Evolutionary conservation across 2,888 invertebrate species (phyloP).

Genomic region (Drosophila tripunctata): DNA sequence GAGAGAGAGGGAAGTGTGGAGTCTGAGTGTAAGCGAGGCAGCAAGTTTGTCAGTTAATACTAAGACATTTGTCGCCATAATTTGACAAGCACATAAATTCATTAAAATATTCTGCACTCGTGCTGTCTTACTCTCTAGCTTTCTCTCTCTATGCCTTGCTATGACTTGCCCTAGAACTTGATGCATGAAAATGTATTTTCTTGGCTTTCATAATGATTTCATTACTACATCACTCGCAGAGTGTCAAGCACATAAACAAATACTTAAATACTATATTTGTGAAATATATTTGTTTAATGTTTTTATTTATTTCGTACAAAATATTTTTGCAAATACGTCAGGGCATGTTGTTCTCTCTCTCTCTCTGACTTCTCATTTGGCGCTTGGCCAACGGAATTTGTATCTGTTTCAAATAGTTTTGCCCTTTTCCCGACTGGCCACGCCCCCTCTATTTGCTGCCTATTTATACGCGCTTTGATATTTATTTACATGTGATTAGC

Average conservation of each 20-base stretch:
- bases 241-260: conserved; percentile 51
- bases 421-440: neutral
- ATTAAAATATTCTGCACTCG: conserved; percentile 39
- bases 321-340: conserved; percentile 74
- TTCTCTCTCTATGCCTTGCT: neutral
- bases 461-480: conserved; percentile 65
- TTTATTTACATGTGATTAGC: conserved; percentile 66
- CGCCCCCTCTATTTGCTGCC: conserved; percentile 34
- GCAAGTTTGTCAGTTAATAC: conserved; percentile 46
- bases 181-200: conserved; percentile 60
- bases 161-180: conserved; percentile 54
- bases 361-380: conserved; percentile 33
- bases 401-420: conserved; percentile 71
- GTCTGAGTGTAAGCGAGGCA: neutral
- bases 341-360: conserved; percentile 19
- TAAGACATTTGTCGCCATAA: conserved; percentile 62
- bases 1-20: neutral
- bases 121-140: neutral
- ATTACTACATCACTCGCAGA: conserved; percentile 69
- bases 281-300: conserved; percentile 33
- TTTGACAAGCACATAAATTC: conserved; percentile 67
- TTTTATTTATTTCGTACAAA: conserved; percentile 55
- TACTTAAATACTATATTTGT: conserved; percentile 1
- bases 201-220: conserved; percentile 61
- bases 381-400: conserved; percentile 67